Conservation (phyloP, 2,888 invertebrate species). For the Enoplolaimus lenunculus region DNA sequence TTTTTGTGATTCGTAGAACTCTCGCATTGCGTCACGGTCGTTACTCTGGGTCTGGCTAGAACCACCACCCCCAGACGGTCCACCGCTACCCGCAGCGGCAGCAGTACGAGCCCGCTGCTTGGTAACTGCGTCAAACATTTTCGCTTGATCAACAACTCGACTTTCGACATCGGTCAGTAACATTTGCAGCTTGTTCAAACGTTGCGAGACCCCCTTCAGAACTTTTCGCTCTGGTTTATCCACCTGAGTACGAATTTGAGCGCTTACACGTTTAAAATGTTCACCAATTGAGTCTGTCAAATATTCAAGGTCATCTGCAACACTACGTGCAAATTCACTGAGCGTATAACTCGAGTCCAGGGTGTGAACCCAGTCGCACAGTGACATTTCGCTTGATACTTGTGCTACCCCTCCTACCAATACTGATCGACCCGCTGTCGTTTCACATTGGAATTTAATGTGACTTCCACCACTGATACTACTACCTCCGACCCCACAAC, state of each 20-base stretch:
- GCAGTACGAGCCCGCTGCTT: neutral
- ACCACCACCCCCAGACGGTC: neutral
- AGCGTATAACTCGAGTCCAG: slow-evolving; percentile 21
- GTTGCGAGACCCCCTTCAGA: slow-evolving; percentile 23
- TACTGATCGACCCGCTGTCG: neutral
- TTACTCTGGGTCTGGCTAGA: neutral
- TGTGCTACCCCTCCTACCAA: neutral
- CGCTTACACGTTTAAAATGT: neutral
- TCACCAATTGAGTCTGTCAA: slow-evolving; percentile 17
- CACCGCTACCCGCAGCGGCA: neutral
- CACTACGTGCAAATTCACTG: neutral
- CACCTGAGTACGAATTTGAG: neutral
- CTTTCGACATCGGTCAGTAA: slow-evolving; percentile 1
- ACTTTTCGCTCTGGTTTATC: slow-evolving; percentile 21
- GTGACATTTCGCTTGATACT: neutral
- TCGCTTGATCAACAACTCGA: neutral
- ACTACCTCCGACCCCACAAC: neutral
- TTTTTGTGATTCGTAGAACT: neutral
- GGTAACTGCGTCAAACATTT: neutral
- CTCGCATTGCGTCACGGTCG: neutral
- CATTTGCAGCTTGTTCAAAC: slow-evolving; percentile 22
- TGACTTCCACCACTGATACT: neutral
- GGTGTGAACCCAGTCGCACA: slow-evolving; percentile 21
- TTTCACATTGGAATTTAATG: too few relatives aligned
- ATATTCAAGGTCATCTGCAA: neutral